A percentile compares a stretch with the other conserved stretches of the same genome.
Conservation (phyloP, 2,888 invertebrate genomes). For the Amphipyra berbera region DNA sequence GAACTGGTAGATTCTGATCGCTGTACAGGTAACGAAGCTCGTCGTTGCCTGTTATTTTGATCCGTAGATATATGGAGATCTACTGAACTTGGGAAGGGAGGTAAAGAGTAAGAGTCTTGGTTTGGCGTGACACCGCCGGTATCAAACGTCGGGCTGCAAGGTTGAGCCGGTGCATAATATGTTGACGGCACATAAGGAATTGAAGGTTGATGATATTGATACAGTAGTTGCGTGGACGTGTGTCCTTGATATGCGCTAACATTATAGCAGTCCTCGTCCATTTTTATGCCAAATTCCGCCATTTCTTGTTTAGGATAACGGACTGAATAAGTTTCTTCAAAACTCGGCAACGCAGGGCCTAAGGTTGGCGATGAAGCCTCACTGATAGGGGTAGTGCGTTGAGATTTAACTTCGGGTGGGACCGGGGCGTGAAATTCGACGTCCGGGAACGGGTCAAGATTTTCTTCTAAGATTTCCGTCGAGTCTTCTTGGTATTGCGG, state of each 20-base stretch:
- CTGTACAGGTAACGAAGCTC: slow-evolving; percentile 94
- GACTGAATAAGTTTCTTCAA: slow-evolving; percentile 96
- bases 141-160: slow-evolving; percentile 88
- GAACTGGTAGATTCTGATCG: slow-evolving; percentile 95
- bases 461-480: slow-evolving; percentile 92
- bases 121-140: slow-evolving; percentile 85
- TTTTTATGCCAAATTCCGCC: slow-evolving; percentile 93
- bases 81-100: slow-evolving; percentile 92
- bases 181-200: slow-evolving; percentile 89
- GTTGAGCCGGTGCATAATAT: slow-evolving; percentile 91
- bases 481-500: slow-evolving; percentile 93
- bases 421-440: slow-evolving; percentile 89
- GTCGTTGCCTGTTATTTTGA: slow-evolving; percentile 91
- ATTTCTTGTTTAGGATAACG: slow-evolving; percentile 92
- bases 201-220: slow-evolving; percentile 90
- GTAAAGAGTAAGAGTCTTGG: slow-evolving; percentile 92
- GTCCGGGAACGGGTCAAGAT: slow-evolving; percentile 93
- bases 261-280: slow-evolving; percentile 96
- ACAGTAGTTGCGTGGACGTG: slow-evolving; percentile 88
- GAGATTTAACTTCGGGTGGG: slow-evolving; percentile 82
- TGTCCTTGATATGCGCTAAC: slow-evolving; percentile 90
- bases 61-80: slow-evolving; percentile 92
- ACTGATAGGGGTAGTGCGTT: slow-evolving; percentile 82
- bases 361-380: slow-evolving; percentile 83
- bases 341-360: slow-evolving; percentile 94